phyloP scores from a whole-genome alignment of 1,140 invertebrate genomes.

The Coptotermes formosanus region DNA sequence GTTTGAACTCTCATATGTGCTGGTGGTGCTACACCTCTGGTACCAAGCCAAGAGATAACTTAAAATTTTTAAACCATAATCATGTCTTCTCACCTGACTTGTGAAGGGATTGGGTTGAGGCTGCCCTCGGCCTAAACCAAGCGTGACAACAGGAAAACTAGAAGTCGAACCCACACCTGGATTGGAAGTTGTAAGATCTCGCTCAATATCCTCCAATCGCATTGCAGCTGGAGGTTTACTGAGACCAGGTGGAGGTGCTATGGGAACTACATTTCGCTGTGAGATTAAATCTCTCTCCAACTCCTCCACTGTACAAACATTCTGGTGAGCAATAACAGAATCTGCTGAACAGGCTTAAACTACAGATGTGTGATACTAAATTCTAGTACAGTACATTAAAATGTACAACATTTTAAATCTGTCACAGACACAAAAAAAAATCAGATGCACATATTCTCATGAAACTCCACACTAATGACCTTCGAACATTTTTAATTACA shows the following conservation, averaged over 20 bases:
- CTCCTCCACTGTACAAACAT: conserved; percentile 58
- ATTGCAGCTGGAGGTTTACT: not conserved
- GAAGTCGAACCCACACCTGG: not conserved
- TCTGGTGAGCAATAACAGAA: conserved; percentile 32
- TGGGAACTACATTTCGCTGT: not conserved
- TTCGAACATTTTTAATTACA: too few species aligned
- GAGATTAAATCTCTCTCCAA: conserved; percentile 45
- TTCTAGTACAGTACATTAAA: too few species aligned
- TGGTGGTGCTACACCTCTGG: too few species aligned
- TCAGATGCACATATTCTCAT: too few species aligned
- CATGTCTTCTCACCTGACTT: not conserved
- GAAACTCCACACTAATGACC: too few species aligned
- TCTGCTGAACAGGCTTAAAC: too few species aligned
- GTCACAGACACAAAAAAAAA: too few species aligned
- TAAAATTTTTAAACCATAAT: too few species aligned
- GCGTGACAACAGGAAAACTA: not conserved
- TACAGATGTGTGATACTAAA: too few species aligned
- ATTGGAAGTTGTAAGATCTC: conserved; percentile 27
- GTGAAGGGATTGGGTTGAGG: not conserved
- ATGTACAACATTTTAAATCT: too few species aligned
- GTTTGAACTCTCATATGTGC: too few species aligned
- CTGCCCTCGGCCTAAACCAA: not conserved
- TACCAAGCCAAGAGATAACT: too few species aligned
- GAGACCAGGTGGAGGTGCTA: not conserved
- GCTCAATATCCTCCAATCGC: conserved; percentile 30